Evolutionary conservation across 2,113 vertebrate genomes (phyloP).

Genomic region (Hippolais icterina): DNA sequence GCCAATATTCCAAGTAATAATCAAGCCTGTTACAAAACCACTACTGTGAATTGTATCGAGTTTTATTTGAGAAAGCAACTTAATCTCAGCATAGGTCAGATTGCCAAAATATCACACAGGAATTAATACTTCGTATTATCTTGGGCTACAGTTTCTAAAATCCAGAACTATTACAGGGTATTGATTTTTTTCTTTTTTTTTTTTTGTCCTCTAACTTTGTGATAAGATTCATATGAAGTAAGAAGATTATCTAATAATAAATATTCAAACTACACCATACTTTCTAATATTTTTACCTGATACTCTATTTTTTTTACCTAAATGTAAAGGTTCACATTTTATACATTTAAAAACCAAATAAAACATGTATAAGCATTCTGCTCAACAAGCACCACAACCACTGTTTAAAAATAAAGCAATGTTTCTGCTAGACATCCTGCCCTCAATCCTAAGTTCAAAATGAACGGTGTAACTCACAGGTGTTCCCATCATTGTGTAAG

Average conservation of each 20-base stretch:
- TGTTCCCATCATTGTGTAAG: constrained; percentile 97
- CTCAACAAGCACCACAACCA: neutral
- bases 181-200: neutral
- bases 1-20: neutral
- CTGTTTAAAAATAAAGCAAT: neutral
- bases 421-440: neutral
- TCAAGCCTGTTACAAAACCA: neutral
- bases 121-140: neutral
- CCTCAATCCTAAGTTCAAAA: neutral
- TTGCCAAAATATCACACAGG: neutral
- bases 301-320: neutral
- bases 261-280: neutral
- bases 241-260: neutral
- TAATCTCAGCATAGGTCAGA: neutral
- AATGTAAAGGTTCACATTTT: neutral
- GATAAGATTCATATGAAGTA: neutral
- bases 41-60: neutral
- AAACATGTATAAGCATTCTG: neutral
- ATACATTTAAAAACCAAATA: neutral
- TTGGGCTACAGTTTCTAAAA: neutral
- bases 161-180: fast-evolving
- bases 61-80: neutral
- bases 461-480: constrained; percentile 80
- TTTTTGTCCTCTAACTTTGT: neutral
- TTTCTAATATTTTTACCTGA: neutral